Base-by-base conservation (phyloP, 1,140 invertebrate species). In the Drosophila oshimai region DNA sequence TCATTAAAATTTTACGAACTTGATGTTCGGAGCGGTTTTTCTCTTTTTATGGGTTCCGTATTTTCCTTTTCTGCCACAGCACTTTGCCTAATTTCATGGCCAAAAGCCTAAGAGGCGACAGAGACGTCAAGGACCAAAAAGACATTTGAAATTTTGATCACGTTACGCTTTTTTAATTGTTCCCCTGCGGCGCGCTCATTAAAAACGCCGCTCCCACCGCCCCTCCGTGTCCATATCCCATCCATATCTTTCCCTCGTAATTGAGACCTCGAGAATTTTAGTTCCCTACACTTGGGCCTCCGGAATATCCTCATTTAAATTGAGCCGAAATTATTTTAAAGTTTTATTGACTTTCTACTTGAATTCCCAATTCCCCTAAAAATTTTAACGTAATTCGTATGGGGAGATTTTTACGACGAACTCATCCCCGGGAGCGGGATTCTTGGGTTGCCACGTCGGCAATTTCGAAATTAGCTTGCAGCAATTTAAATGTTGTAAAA, bases 1-100 rank as follows among this genome's bases (percentile, higher is more conserved):
- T 86, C 81, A 86, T 86, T 87, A 86, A 86, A 86, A 86, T 86
- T 86, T 87, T 88, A 86, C 76, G 81, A 81, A 87, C 81, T 87
- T 74, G 51, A 74, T 67, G 70, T 74, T 81, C 47, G 54, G 67
- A 70, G 76, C 80, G 81, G 81, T 86, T 86, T 87, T 80, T 87
- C 76, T 86, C 71, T 81, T 86, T 86, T 86, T 86, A 86, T 87
- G 81, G 70, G 58, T 26, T 50, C 15, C 44, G 60, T 50, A 39
- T 64, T 64, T 64, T 65, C 42, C 65, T 68, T 71, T 77, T 74
- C 20, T 46, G 36, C 73, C 64, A 34, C 50, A 54, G 77, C 77
- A 76, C 68, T 86, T 86, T 87, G 80, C 77, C 80, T 84, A 84
- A 84, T 84, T 84, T 84, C 64, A 70, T 77, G 64, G 49, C 34